Evolutionary conservation across 2,113 vertebrate species (phyloP).

Genomic region (Tautogolabrus adspersus): DNA sequence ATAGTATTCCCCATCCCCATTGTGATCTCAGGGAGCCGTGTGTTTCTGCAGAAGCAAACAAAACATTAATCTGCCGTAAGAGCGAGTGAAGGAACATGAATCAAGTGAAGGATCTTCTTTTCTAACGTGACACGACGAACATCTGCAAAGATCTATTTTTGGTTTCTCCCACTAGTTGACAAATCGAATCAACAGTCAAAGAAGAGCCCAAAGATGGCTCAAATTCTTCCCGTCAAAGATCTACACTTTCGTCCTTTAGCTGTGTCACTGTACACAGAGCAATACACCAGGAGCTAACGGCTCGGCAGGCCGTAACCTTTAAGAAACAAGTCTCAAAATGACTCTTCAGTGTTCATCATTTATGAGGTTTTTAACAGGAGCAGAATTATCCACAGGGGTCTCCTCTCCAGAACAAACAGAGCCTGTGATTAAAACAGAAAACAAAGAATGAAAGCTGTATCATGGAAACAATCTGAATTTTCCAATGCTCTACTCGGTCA

Average conservation of each 20-base stretch:
- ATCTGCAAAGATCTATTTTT: background rate
- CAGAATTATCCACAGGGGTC: background rate
- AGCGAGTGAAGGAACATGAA: background rate
- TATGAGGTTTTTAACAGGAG: background rate
- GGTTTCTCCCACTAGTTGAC: background rate
- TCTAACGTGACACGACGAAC: background rate
- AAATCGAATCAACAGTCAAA: background rate
- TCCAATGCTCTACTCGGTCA: too few species aligned
- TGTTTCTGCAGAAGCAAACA: constrained; percentile 28
- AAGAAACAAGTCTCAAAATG: background rate
- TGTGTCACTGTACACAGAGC: too few species aligned
- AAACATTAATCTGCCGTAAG: constrained; percentile 15
- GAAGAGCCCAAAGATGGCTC: background rate
- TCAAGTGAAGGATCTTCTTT: background rate
- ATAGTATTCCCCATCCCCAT: constrained; percentile 42
- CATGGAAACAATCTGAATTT: too few species aligned
- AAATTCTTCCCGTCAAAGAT: background rate
- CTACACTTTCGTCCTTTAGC: background rate
- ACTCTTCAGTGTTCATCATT: background rate
- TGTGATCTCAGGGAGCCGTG: constrained; percentile 22
- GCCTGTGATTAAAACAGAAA: background rate
- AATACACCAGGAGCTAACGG: background rate
- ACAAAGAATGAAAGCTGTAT: too few species aligned
- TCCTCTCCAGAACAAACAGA: background rate
- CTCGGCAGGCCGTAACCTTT: background rate